A percentile compares a stretch with the other conserved stretches of the same genome.
Evolutionary conservation across 2,888 invertebrate genomes (phyloP).

Genomic region (Ethmia dodecea): DNA sequence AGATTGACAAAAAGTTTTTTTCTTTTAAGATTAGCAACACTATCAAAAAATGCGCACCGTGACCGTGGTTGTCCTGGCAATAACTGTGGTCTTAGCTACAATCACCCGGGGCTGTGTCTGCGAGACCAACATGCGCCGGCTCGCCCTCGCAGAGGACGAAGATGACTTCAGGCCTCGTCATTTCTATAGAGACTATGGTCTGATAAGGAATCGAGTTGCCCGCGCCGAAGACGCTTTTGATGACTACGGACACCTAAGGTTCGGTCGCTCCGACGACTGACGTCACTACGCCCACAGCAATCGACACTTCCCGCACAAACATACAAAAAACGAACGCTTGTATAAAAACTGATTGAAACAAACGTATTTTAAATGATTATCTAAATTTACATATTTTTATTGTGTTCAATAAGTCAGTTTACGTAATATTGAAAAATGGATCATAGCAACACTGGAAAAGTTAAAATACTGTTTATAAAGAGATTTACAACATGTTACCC

Average conservation of each 20-base stretch:
- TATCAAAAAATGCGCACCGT: slow-evolving; percentile 51
- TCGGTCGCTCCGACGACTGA: slow-evolving; percentile 79
- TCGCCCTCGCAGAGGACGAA: slow-evolving; percentile 47
- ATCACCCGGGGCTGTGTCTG: slow-evolving; percentile 44
- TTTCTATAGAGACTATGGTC: slow-evolving; percentile 78
- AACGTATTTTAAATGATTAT: not conserved
- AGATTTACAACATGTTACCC: too few species aligned
- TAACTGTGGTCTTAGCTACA: slow-evolving; percentile 36
- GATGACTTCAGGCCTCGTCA: slow-evolving; percentile 47
- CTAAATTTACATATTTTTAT: not conserved
- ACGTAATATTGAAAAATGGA: too few species aligned
- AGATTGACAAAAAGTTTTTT: too few species aligned
- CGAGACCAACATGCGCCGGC: slow-evolving; percentile 35
- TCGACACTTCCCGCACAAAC: slow-evolving; percentile 12
- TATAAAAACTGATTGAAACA: too few species aligned
- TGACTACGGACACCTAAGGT: slow-evolving; percentile 86
- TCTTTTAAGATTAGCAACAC: too few species aligned
- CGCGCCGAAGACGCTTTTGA: slow-evolving; percentile 82
- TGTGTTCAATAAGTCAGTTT: too few species aligned
- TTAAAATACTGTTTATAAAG: too few species aligned
- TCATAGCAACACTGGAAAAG: too few species aligned
- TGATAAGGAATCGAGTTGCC: slow-evolving; percentile 54
- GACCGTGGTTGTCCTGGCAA: slow-evolving; percentile 38
- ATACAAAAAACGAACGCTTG: slow-evolving; percentile 21
- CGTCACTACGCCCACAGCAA: slow-evolving; percentile 24